Conservation (phyloP, 2,113 vertebrate genomes). For the Egretta garzetta region DNA sequence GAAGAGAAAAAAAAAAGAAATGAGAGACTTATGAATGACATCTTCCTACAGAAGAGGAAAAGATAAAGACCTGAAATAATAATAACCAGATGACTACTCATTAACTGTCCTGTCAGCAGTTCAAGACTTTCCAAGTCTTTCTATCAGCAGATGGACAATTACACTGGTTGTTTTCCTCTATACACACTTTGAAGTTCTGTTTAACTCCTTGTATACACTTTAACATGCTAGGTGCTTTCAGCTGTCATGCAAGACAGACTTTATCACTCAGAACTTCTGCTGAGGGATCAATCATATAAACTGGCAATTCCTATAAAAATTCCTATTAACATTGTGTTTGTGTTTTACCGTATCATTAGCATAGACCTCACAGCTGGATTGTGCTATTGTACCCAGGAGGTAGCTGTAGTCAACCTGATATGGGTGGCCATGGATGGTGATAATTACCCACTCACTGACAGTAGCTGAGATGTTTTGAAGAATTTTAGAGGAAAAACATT, state of each 20-base stretch:
- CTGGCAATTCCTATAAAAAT: background rate
- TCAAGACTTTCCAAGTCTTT: constrained; percentile 54
- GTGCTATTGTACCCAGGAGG: background rate
- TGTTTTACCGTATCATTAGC: background rate
- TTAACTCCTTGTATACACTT: background rate
- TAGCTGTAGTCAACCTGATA: background rate
- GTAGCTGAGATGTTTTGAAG: background rate
- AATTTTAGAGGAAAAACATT: background rate
- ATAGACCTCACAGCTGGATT: background rate
- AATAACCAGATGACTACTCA: constrained; percentile 66
- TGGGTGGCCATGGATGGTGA: rapidly evolving
- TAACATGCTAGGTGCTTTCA: background rate
- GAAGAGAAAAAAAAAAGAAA: background rate
- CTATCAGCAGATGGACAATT: constrained; percentile 66
- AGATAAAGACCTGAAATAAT: constrained; percentile 83
- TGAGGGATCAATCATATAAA: background rate
- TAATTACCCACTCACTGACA: background rate
- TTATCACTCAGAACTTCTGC: background rate
- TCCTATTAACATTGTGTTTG: background rate
- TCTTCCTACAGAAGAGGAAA: constrained; percentile 80
- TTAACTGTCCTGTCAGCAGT: constrained; percentile 73
- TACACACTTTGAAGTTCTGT: constrained; percentile 21
- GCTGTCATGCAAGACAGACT: background rate
- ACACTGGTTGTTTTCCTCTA: constrained; percentile 52
- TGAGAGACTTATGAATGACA: constrained; percentile 63